Conservation (phyloP, 2,797 vertebrate genomes). For the Acanthurus leucopareius region DNA sequence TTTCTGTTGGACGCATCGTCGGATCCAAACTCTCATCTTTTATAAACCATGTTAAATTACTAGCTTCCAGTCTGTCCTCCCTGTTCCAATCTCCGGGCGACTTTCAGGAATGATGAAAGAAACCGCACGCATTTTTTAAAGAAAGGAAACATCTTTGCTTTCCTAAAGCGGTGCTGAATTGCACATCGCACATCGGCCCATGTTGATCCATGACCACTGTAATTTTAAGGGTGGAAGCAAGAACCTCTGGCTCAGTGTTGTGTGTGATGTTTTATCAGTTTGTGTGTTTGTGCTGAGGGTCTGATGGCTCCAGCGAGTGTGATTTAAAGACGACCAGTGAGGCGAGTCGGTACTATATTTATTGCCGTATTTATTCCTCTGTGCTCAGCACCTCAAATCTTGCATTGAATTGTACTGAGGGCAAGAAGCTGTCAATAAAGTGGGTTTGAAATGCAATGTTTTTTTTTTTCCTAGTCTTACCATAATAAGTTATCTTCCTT, state of each 20-base stretch:
- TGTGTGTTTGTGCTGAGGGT: conserved; percentile 67
- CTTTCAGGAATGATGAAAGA: conserved; percentile 25
- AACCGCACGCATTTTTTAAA: conserved; percentile 27
- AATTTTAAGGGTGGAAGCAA: conserved; percentile 58
- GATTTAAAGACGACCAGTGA: conserved; percentile 44
- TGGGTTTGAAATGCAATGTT: conserved; percentile 69
- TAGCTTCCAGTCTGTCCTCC: conserved; percentile 47
- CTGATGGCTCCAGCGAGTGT: conserved; percentile 45
- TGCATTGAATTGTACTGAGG: conserved; percentile 68
- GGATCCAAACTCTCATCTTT: conserved; percentile 36
- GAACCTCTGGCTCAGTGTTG: conserved; percentile 64
- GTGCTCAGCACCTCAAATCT: conserved; percentile 67
- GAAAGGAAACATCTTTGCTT: conserved; percentile 40
- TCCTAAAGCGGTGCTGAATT: conserved; percentile 24
- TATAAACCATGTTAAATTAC: conserved; percentile 41
- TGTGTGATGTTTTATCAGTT: conserved; percentile 67
- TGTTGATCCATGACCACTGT: conserved; percentile 50
- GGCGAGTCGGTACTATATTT: conserved; percentile 71
- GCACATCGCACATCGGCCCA: conserved; percentile 33
- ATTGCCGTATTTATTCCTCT: conserved; percentile 75
- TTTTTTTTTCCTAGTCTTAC: conserved; percentile 22
- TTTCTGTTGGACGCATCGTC: conserved; percentile 25
- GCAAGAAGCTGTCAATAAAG: conserved; percentile 72
- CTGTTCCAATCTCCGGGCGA: conserved; percentile 14
- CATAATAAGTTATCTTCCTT: conserved; percentile 32